Evolutionary conservation across 1,140 invertebrate genomes (phyloP).

Genomic region (Neotoxoptera formosana): DNA sequence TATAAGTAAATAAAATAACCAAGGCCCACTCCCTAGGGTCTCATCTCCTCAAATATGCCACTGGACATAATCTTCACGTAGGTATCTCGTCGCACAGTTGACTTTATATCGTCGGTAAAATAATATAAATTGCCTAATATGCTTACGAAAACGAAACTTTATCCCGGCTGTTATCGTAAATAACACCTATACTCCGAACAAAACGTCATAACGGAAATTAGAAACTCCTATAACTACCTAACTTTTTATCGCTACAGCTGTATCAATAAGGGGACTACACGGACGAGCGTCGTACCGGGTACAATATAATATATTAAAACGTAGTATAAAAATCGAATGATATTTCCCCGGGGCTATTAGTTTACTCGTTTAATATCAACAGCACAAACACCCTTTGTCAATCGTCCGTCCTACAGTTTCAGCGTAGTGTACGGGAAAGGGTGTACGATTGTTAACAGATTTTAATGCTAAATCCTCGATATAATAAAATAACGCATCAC

Average conservation of each 20-base stretch:
- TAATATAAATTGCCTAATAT: constrained; percentile 22
- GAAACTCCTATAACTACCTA: constrained; percentile 46
- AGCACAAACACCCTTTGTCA: neutral
- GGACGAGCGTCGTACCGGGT: neutral
- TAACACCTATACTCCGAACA: constrained; percentile 15
- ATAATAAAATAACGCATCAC: neutral
- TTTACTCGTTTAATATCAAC: neutral
- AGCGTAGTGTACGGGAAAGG: neutral
- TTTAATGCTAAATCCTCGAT: neutral
- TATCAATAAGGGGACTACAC: neutral
- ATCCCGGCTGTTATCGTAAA: neutral
- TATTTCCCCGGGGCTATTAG: neutral
- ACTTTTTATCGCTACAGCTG: constrained; percentile 21
- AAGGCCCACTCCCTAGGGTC: neutral
- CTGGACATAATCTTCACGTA: neutral
- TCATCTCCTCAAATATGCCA: neutral
- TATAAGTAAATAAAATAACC: neutral
- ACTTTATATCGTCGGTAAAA: neutral
- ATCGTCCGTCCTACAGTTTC: neutral
- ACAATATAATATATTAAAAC: constrained; percentile 2
- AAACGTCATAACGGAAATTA: constrained; percentile 36
- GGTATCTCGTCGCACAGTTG: neutral
- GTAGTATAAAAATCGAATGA: constrained; percentile 17
- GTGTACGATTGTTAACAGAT: neutral
- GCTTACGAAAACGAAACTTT: constrained; percentile 36